These are phyloP conservation scores for Phyllotreta cruciferae DNA, from an alignment of 2,888 invertebrate species.

Conservation along the genomic window DNA sequence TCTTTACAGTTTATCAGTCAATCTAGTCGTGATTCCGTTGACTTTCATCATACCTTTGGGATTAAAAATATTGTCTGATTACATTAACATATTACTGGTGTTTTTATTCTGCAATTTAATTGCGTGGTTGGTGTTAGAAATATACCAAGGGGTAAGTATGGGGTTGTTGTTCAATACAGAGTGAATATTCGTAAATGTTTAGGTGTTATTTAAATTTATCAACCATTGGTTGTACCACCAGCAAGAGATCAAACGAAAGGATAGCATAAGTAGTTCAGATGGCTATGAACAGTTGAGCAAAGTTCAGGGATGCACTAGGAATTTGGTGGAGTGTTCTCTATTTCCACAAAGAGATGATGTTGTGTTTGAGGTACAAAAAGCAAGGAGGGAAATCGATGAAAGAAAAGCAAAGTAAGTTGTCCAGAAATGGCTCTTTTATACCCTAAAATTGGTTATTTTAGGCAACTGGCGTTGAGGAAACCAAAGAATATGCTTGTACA, in stretches of 20 bases:
- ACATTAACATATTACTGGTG: conserved; percentile 34
- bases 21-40: conserved; percentile 42
- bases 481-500: conserved; percentile 48
- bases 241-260: conserved; percentile 27
- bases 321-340: conserved; percentile 43
- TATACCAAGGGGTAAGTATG: conserved; percentile 46
- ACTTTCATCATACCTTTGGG: conserved; percentile 41
- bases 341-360: conserved; percentile 45
- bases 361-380: conserved; percentile 41
- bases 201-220: conserved; percentile 41
- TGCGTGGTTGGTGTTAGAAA: conserved; percentile 40
- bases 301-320: conserved; percentile 30
- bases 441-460: conserved; percentile 35
- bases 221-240: conserved; percentile 44
- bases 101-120: conserved; percentile 36
- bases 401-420: conserved; percentile 43
- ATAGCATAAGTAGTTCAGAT: conserved; percentile 24
- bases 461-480: conserved; percentile 44
- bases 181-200: conserved; percentile 26
- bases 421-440: background rate
- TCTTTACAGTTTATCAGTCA: conserved; percentile 28
- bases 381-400: conserved; percentile 42
- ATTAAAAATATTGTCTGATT: conserved; percentile 36
- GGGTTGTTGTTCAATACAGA: conserved; percentile 10
- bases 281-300: conserved; percentile 27